These are phyloP conservation scores for Macrobrachium nipponense DNA, from an alignment of 1,140 invertebrate genomes.

Conservation along the genomic window DNA sequence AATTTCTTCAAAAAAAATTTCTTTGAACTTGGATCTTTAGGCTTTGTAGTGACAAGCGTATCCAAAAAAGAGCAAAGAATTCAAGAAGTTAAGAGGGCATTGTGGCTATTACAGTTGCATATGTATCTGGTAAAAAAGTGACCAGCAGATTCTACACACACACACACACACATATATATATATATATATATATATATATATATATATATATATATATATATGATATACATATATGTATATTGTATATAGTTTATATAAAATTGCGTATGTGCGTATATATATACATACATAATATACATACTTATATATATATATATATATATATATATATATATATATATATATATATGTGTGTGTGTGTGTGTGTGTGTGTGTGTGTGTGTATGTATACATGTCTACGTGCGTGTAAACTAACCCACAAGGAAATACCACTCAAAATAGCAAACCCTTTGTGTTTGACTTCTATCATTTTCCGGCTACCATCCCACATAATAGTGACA, in stretches of 20 bases:
- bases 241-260: not conserved
- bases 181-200: not conserved
- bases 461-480: no score
- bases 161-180: no score
- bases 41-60: no score
- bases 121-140: no score
- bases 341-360: not conserved
- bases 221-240: slow-evolving; percentile 7
- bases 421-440: not conserved
- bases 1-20: no score
- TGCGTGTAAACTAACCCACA: not conserved
- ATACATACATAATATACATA: not conserved
- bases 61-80: no score
- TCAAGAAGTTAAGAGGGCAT: no score
- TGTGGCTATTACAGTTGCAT: no score
- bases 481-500: no score
- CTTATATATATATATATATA: not conserved
- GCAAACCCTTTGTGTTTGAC: no score
- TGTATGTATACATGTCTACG: not conserved
- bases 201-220: slow-evolving; percentile 10
- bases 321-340: not conserved
- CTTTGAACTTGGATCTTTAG: no score
- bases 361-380: not conserved
- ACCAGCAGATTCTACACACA: no score
- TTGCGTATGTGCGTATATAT: not conserved